Evolutionary conservation across 1,140 invertebrate species (phyloP).

Genomic region (Lanistes nyassanus): DNA sequence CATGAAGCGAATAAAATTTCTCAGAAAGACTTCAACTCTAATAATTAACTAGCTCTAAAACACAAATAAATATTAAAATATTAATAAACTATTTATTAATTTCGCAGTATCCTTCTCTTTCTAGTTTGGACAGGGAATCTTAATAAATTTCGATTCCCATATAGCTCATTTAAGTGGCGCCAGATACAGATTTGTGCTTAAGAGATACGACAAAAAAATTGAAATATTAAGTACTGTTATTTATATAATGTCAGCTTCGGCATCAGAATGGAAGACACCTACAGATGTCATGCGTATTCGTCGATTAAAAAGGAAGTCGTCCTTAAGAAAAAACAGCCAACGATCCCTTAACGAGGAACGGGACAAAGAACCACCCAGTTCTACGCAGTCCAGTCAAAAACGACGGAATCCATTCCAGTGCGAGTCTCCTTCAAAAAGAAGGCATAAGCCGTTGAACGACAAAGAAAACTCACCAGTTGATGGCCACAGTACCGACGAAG

Average conservation of each 20-base stretch:
- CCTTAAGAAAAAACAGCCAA: neutral
- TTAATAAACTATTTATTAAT: neutral
- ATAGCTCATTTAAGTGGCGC: neutral
- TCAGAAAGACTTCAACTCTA: neutral
- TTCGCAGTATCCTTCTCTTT: no score
- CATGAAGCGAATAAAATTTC: neutral
- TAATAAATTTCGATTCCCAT: neutral
- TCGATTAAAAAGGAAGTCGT: conserved; percentile 28
- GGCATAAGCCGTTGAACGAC: neutral
- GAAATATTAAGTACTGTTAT: neutral
- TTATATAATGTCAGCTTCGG: conserved; percentile 17
- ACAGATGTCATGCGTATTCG: conserved; percentile 41
- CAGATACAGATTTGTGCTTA: neutral
- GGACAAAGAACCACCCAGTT: neutral
- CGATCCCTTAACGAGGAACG: conserved; percentile 2
- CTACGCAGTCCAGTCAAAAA: neutral
- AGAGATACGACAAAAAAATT: no score
- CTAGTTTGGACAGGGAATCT: neutral
- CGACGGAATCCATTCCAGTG: conserved; percentile 22
- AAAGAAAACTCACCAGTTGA: neutral
- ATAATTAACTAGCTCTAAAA: neutral
- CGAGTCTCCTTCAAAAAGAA: conserved; percentile 8
- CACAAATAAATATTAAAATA: neutral
- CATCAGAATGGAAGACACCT: conserved; percentile 44
- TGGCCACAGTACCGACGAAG: neutral